These are phyloP conservation scores for Diogma glabrata DNA, from an alignment of 2,888 invertebrate species.

Conservation along the genomic window DNA sequence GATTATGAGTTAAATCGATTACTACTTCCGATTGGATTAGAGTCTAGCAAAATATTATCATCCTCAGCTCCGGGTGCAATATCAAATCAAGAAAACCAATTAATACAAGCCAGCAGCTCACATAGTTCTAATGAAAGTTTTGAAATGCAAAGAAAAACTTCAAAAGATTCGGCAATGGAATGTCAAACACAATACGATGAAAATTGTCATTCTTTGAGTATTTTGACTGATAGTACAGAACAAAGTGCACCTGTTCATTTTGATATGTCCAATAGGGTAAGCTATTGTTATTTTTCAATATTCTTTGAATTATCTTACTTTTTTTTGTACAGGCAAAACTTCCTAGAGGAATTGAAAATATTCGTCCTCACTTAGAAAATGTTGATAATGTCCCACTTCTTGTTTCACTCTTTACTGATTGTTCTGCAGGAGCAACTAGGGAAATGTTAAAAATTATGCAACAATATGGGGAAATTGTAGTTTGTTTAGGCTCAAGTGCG, in stretches of 20 bases:
- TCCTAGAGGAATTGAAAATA: constrained; percentile 92
- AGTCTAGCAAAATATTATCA: constrained; percentile 60
- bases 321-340: constrained; percentile 75
- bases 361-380: constrained; percentile 85
- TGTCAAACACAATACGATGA: constrained; percentile 25
- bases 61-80: constrained; percentile 82
- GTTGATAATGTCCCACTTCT: constrained; percentile 96
- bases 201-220: constrained; percentile 72
- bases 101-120: not conserved
- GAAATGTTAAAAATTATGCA: constrained; percentile 95
- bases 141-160: constrained; percentile 34
- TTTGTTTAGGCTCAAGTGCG: constrained; percentile 85
- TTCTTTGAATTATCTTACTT: too few species aligned
- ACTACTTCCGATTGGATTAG: constrained; percentile 40
- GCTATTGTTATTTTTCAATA: constrained; percentile 36
- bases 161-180: constrained; percentile 43
- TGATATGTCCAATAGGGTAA: constrained; percentile 86
- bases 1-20: constrained; percentile 28
- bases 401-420: constrained; percentile 96
- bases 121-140: constrained; percentile 9
- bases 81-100: constrained; percentile 29
- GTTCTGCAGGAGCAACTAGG: constrained; percentile 78
- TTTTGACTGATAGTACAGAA: constrained; percentile 80
- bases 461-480: constrained; percentile 88
- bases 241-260: constrained; percentile 85